Conservation (phyloP, 2,888 invertebrate genomes). For the Polyommatus icarus region DNA sequence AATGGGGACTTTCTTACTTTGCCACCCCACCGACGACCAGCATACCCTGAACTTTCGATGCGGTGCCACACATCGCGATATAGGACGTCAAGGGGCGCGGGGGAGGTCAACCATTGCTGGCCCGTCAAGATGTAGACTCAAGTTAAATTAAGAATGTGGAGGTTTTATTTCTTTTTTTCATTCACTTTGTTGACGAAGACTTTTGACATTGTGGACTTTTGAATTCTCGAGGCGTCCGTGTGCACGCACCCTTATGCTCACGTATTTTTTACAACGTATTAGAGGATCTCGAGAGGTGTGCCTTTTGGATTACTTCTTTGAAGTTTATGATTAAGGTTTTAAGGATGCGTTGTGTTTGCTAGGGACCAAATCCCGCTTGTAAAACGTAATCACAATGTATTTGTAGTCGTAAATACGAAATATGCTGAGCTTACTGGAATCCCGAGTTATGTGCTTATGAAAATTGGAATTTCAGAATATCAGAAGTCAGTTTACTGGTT, state of each 20-base stretch:
- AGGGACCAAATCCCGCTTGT: slow-evolving; percentile 42
- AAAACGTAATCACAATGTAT: slow-evolving; percentile 2
- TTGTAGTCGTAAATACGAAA: neutral
- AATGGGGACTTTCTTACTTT: slow-evolving; percentile 68
- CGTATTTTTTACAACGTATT: slow-evolving; percentile 62
- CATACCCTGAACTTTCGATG: slow-evolving; percentile 49
- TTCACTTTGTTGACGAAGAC: slow-evolving; percentile 74
- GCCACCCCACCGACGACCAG: slow-evolving; percentile 65
- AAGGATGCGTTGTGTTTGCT: slow-evolving; percentile 70
- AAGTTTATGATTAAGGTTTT: slow-evolving; percentile 64
- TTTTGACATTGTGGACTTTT: slow-evolving; percentile 78
- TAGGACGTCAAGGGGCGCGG: slow-evolving; percentile 34
- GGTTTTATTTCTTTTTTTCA: slow-evolving; percentile 64
- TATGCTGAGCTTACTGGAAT: neutral
- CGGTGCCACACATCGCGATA: slow-evolving; percentile 34
- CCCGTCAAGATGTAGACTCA: slow-evolving; percentile 73
- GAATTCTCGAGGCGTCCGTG: slow-evolving; percentile 74
- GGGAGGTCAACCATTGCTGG: slow-evolving; percentile 49
- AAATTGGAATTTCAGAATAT: neutral
- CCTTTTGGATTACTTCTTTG: slow-evolving; percentile 76
- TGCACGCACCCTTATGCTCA: slow-evolving; percentile 60
- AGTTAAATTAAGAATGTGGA: slow-evolving; percentile 81
- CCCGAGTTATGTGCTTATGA: neutral
- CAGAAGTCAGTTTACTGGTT: neutral
- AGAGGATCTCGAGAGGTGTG: slow-evolving; percentile 70